Base-by-base conservation (phyloP, 2,888 invertebrate genomes). In the Belgica antarctica region DNA sequence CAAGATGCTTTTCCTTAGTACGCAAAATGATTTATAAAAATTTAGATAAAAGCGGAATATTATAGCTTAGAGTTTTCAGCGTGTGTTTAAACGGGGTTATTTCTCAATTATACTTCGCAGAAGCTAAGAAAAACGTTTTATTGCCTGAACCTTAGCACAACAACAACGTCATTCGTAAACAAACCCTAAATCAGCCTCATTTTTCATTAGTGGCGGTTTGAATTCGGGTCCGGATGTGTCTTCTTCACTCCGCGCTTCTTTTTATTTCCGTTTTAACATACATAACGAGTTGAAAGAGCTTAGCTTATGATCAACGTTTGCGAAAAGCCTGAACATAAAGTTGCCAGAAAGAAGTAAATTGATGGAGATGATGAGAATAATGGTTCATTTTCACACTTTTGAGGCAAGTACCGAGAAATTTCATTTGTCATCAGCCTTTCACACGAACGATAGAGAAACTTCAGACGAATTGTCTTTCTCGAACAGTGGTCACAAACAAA, bases 381-480 rank as follows among this genome's bases (percentile, higher is more conserved):
- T 19, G 17, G 52, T 52, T 52, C 52, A 52, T 52, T 52, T 52
- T 22, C 52, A 52, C 52, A 52, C n/a, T n/a, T n/a, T n/a, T n/a
- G 22, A 41, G 4, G 52, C 52, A 10, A n/a, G 3, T 5, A 10
- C n/a, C 10, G 41, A 10, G n/a, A n/a, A 41, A 22, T 5, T 17
- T 17, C 52, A 22, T 22, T 52, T 52, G 52, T 52, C 22, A n/a
- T 19, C 22, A 41, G 15, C 15, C 41, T n/a, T n/a, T 31, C n/a
- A 41, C 12, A 12, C 10, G 41, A 52, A 17, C 12, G 17, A 52
- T 22, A 52, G 22, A 41, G 41, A 41, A 41, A 41, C n/a, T 15
- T 8, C 7, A 52, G 52, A 52, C 52, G 3, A 52, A 52, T 52
- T 52, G 52, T 52, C 52, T 52, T 52, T 22, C 12, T 31, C n/a